Base-by-base conservation (phyloP, 2,113 vertebrate species). In the Colistium nudipinnis region DNA sequence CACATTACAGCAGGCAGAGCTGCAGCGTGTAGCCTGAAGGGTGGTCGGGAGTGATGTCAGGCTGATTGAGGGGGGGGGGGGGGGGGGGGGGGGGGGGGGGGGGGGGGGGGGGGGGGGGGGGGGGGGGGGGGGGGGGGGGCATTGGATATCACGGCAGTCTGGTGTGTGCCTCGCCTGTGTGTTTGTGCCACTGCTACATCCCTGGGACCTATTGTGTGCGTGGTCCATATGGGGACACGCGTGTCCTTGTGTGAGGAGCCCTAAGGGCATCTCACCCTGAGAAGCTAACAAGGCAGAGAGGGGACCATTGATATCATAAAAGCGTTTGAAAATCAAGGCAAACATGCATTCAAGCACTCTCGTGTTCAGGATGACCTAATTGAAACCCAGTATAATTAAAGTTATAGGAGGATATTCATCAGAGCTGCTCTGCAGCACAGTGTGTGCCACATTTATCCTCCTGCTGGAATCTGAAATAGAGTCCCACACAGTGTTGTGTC, bases 321-420 rank as follows among this genome's bases (percentile, higher is more conserved):
- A 28, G 3, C 28, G 28, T 36, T 49, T 70, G 52, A 74, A 62
- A 62, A 75, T 69, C 62, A 74, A 70, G 48, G 54, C 16, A 41
- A 17, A 7, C n/a, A 30, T 24, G 22, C 4, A 27, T 59, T 4
- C 20, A 33, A 16, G 33, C 62, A 22, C 35, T n/a, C 28, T 45
- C 10, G 1, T 19, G 41, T 11, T 33, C 2, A 12, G 12, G 44
- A 24, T 41, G 22, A 19, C 4, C 19, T 27, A 2, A 0, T 5
- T 47, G 19, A 59, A 49, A 27, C 30, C 16, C n/a, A 20, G 6
- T 8, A 2, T 12, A 10, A 61, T 53, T 44, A 1, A 1, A 27
- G 52, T 57, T 2, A 7, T 6, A 1, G 19, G 7, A 44, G 38
- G 19, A 16, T 28, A 53, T 55, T 55, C 33, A 36, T 44, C 10